These are phyloP conservation scores for Blomia tropicalis DNA, from an alignment of 2,888 invertebrate species.

Conservation along the genomic window DNA sequence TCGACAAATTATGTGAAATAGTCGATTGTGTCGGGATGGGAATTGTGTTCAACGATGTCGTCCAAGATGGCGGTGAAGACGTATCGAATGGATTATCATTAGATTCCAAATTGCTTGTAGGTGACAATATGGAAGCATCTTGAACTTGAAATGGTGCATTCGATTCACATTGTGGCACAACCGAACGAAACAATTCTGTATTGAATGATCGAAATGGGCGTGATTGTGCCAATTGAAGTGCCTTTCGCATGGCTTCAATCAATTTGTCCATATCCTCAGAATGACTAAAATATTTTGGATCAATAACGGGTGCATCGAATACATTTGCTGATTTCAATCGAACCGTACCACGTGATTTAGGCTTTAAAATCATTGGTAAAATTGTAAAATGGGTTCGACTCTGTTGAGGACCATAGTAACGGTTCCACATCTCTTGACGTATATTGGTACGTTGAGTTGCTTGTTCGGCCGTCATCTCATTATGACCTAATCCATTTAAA, in stretches of 20 bases:
- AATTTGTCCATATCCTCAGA: slow-evolving; percentile 1
- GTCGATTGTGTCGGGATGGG: neutral
- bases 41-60: neutral
- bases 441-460: neutral
- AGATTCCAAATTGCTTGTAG: neutral
- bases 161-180: neutral
- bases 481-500: neutral
- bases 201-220: neutral
- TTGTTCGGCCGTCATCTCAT: neutral
- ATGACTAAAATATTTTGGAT: slow-evolving; percentile 15
- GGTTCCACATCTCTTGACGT: slow-evolving; percentile 4
- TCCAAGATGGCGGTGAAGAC: neutral
- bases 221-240: neutral
- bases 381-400: slow-evolving; percentile 10
- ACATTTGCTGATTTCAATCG: neutral
- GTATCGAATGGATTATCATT: neutral
- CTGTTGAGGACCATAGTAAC: slow-evolving; percentile 5
- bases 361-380: neutral
- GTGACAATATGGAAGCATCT: neutral
- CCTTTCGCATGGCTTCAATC: slow-evolving; percentile 11
- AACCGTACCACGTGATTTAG: slow-evolving; percentile 8
- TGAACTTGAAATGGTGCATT: neutral
- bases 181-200: neutral
- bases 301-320: slow-evolving; percentile 5
- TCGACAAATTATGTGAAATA: neutral